Evolutionary conservation across 2,888 invertebrate species (phyloP).

Genomic region (Pharmacophagus antenor): DNA sequence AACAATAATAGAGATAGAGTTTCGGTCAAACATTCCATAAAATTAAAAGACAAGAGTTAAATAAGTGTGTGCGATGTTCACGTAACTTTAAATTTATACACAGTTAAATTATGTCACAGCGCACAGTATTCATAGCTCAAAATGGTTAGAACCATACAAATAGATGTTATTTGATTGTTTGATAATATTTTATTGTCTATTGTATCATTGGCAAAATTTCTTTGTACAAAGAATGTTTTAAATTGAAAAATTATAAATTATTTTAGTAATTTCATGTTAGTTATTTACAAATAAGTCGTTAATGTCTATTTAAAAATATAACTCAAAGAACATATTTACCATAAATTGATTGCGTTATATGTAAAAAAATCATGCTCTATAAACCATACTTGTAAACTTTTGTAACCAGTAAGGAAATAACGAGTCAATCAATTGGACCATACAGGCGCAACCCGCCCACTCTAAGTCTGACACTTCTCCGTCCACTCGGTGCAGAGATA

Average conservation of each 20-base stretch:
- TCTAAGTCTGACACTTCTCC: slow-evolving; percentile 13
- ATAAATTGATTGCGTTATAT: not conserved
- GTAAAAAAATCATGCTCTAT: not conserved
- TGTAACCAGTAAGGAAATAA: slow-evolving; percentile 10
- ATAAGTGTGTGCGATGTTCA: not conserved
- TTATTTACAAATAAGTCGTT: no score
- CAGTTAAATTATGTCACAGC: not conserved
- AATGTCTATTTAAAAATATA: no score
- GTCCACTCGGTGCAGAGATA: slow-evolving; percentile 9
- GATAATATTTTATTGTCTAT: no score
- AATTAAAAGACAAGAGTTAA: not conserved
- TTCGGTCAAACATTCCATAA: not conserved
- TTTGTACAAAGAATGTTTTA: no score
- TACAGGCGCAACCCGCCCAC: slow-evolving; percentile 11
- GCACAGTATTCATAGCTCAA: not conserved
- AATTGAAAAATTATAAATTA: no score
- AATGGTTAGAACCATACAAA: not conserved
- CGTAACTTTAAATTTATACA: no score
- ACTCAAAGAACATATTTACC: not conserved
- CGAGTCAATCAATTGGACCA: slow-evolving; percentile 21
- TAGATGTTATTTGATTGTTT: not conserved
- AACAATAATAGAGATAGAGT: slow-evolving; percentile 4
- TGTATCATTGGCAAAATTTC: no score
- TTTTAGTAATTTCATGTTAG: no score
- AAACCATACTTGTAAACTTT: not conserved